Percentiles rank a stretch among this genome's conserved stretches.
phyloP scores from a whole-genome alignment of 1,140 invertebrate genomes.

The Camponotus floridanus region DNA sequence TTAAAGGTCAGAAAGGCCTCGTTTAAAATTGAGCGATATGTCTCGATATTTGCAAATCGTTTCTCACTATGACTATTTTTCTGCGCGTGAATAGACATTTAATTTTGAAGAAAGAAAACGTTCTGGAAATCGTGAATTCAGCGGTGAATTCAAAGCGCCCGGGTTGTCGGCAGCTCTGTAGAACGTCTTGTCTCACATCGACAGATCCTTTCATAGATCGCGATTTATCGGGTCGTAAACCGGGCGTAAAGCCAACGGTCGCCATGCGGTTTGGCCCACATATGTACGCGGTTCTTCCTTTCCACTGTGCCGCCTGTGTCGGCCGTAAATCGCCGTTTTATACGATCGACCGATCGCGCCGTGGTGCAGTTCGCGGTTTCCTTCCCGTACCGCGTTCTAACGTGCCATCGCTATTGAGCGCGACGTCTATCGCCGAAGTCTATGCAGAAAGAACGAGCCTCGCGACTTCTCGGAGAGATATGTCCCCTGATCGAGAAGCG shows the following conservation, averaged over 20 bases:
- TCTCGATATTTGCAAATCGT: background rate
- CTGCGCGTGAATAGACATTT: background rate
- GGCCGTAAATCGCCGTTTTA: conserved; percentile 82
- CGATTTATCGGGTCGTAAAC: conserved; percentile 84
- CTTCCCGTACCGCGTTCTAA: conserved; percentile 76
- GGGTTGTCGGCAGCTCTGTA: conserved; percentile 11
- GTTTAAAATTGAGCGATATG: background rate
- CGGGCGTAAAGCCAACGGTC: conserved; percentile 71
- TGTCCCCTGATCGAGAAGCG: background rate
- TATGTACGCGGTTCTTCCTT: conserved; percentile 61
- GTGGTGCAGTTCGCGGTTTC: conserved; percentile 80
- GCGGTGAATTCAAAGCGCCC: background rate
- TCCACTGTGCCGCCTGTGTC: conserved; percentile 21
- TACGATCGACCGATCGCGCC: conserved; percentile 61
- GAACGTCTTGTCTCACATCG: conserved; percentile 69
- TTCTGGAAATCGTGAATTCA: conserved; percentile 38
- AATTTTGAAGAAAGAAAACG: conserved; percentile 44
- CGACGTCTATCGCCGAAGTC: background rate
- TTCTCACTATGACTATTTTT: background rate
- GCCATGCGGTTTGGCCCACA: conserved; percentile 78
- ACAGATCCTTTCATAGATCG: conserved; percentile 81
- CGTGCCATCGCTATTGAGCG: background rate
- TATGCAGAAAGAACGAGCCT: conserved; percentile 15
- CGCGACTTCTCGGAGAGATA: background rate
- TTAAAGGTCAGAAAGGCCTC: background rate